These are phyloP conservation scores for Drosophila lini DNA, from an alignment of 1,140 invertebrate genomes.

Conservation along the genomic window DNA sequence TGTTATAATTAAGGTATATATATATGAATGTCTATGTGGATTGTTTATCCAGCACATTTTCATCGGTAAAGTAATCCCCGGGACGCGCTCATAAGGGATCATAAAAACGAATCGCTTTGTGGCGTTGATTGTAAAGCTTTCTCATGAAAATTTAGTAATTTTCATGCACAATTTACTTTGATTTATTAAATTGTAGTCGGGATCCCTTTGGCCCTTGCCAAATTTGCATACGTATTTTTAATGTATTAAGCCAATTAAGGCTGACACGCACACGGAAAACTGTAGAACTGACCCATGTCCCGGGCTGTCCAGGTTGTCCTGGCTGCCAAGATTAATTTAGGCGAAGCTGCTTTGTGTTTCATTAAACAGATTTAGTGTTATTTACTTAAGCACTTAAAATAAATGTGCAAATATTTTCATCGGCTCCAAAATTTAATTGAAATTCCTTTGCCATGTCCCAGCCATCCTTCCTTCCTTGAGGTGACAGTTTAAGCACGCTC, in stretches of 20 bases:
- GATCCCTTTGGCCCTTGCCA: conserved; percentile 54
- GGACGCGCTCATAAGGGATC: conserved; percentile 18
- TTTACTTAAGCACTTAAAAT: conserved; percentile 53
- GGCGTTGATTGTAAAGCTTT: conserved; percentile 15
- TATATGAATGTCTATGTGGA: conserved; percentile 6
- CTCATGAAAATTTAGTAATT: conserved; percentile 14
- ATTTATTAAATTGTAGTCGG: conserved; percentile 59
- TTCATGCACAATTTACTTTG: conserved; percentile 40
- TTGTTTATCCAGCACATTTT: conserved; percentile 23
- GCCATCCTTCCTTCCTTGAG: conserved; percentile 42
- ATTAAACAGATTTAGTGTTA: conserved; percentile 65
- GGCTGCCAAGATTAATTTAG: conserved; percentile 50
- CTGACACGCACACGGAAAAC: conserved; percentile 42
- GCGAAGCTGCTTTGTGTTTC: conserved; percentile 57
- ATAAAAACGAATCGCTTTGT: conserved; percentile 27
- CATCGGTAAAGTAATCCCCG: conserved; percentile 16
- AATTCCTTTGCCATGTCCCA: conserved; percentile 55
- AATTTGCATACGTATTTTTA: conserved; percentile 67
- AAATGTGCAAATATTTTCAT: conserved; percentile 52
- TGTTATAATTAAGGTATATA: conserved; percentile 66
- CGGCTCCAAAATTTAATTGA: conserved; percentile 56
- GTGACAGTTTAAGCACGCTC: conserved; percentile 76
- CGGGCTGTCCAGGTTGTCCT: conserved; percentile 31
- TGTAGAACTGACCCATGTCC: conserved; percentile 28
- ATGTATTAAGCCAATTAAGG: conserved; percentile 70